A percentile compares a stretch with the other conserved stretches of the same genome.
phyloP scores from a whole-genome alignment of 2,797 vertebrate genomes.

The Leuciscus waleckii region DNA sequence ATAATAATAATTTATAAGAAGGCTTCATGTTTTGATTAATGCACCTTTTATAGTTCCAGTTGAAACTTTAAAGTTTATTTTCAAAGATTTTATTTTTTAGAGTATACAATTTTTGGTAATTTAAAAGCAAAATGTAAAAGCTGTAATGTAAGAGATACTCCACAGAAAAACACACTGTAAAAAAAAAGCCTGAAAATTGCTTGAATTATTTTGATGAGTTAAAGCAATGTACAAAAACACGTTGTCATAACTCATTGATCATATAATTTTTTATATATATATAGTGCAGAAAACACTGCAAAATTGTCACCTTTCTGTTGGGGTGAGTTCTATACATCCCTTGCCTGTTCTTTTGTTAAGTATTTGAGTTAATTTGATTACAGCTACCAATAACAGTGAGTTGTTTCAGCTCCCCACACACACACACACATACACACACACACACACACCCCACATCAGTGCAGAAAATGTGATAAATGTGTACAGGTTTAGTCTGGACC shows the following conservation, averaged over 20 bases:
- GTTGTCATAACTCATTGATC: too few relatives aligned
- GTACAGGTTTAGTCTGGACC: not conserved
- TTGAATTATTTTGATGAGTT: too few relatives aligned
- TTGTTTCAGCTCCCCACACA: not conserved
- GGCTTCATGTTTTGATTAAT: not conserved
- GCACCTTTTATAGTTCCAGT: not conserved
- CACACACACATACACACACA: too few relatives aligned
- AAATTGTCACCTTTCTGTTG: not conserved
- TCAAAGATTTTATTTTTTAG: not conserved
- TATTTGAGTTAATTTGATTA: not conserved
- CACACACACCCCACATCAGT: not conserved
- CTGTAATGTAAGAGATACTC: not conserved
- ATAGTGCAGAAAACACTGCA: not conserved
- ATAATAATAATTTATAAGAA: not conserved
- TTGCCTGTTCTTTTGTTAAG: not conserved
- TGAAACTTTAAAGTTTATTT: not conserved
- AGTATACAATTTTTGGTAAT: not conserved
- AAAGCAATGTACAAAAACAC: too few relatives aligned
- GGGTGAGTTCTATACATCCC: too few relatives aligned
- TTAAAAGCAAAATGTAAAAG: not conserved
- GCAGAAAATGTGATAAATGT: constrained; percentile 1
- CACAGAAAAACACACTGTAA: not conserved
- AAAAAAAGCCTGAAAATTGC: too few relatives aligned
- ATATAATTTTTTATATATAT: too few relatives aligned
- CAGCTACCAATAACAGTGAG: not conserved